phyloP scores from a whole-genome alignment of 1,140 invertebrate species.

The Trissolcus basalis region DNA sequence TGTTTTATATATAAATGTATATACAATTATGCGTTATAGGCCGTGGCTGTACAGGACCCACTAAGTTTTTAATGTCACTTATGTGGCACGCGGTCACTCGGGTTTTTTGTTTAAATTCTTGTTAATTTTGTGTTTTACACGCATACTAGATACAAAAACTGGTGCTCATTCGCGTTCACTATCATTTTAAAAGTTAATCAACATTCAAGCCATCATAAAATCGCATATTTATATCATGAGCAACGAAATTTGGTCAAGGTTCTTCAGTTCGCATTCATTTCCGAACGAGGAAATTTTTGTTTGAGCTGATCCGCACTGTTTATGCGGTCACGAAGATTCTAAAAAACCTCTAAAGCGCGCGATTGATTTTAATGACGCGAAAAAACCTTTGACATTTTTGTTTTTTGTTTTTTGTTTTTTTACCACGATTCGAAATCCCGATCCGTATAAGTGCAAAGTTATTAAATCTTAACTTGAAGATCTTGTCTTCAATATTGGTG shows the following conservation, averaged over 20 bases:
- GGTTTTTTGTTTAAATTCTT: slow-evolving; percentile 1
- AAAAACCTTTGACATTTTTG: slow-evolving; percentile 3
- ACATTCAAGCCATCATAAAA: neutral
- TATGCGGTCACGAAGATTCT: too few relatives aligned
- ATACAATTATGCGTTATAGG: slow-evolving; percentile 67
- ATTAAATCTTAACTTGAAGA: too few relatives aligned
- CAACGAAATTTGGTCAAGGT: slow-evolving; percentile 17
- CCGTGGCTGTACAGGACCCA: slow-evolving; percentile 76
- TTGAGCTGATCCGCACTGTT: too few relatives aligned
- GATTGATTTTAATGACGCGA: neutral
- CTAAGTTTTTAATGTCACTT: slow-evolving; percentile 70
- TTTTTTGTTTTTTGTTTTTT: too few relatives aligned
- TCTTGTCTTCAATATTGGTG: too few relatives aligned
- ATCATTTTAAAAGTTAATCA: slow-evolving; percentile 26
- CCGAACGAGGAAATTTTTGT: slow-evolving; percentile 15
- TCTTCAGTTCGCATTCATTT: slow-evolving; percentile 18
- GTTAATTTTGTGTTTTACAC: slow-evolving; percentile 14
- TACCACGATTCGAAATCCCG: too few relatives aligned
- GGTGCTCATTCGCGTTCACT: slow-evolving; percentile 24
- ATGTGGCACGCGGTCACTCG: slow-evolving; percentile 74
- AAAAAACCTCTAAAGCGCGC: too few relatives aligned
- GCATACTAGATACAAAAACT: slow-evolving; percentile 25
- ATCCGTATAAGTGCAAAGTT: too few relatives aligned
- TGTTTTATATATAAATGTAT: slow-evolving; percentile 60
- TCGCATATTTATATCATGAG: slow-evolving; percentile 1